Percentiles rank a stretch among this genome's conserved stretches.
These are phyloP conservation scores for Athripsodes cinereus DNA, from an alignment of 2,888 invertebrate species.

Conservation along the genomic window DNA sequence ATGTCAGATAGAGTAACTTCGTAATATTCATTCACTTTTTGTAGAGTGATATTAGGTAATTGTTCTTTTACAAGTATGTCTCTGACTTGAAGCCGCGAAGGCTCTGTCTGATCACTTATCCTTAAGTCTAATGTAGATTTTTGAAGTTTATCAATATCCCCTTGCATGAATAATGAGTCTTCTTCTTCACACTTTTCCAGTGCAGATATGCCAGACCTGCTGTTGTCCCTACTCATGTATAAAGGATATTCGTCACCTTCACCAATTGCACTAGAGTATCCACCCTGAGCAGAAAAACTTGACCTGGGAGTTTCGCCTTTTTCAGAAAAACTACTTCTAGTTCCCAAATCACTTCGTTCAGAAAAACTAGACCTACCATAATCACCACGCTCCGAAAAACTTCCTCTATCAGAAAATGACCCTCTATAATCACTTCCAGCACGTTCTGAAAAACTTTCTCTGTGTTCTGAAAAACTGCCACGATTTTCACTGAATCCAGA, in stretches of 20 bases:
- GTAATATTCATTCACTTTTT: slow-evolving; percentile 43
- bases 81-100: background rate
- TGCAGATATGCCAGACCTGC: slow-evolving; percentile 35
- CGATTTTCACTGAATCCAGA: slow-evolving; percentile 56
- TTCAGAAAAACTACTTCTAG: slow-evolving; percentile 42
- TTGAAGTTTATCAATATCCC: slow-evolving; percentile 43
- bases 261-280: slow-evolving; percentile 32
- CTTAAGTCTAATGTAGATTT: slow-evolving; percentile 43
- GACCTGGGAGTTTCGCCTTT: slow-evolving; percentile 46
- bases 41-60: slow-evolving; percentile 15
- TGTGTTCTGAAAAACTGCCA: slow-evolving; percentile 45
- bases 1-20: slow-evolving; percentile 75
- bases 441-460: slow-evolving; percentile 38
- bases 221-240: slow-evolving; percentile 38
- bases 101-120: slow-evolving; percentile 20
- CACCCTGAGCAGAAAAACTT: slow-evolving; percentile 45
- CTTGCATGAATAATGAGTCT: slow-evolving; percentile 29
- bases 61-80: slow-evolving; percentile 17
- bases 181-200: slow-evolving; percentile 40
- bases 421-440: slow-evolving; percentile 26
- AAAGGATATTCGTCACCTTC: slow-evolving; percentile 45
- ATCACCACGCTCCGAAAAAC: slow-evolving; percentile 46
- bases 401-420: slow-evolving; percentile 46
- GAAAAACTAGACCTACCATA: slow-evolving; percentile 46
- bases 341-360: slow-evolving; percentile 50